Conservation (phyloP, 2,113 vertebrate species). For the Gnathonemus echidnorhynchus region DNA sequence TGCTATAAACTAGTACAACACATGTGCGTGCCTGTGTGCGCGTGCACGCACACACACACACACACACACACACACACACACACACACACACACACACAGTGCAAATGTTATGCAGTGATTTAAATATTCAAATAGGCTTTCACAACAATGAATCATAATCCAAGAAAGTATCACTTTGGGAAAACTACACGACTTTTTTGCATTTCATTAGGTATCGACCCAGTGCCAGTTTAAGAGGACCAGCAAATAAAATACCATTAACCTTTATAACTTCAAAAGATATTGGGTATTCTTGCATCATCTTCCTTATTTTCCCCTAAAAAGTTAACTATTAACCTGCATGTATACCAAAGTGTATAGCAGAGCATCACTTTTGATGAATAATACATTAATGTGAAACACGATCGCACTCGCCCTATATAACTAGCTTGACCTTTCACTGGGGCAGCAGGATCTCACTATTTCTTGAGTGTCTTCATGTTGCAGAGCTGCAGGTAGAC, state of each 20-base stretch:
- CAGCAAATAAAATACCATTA: neutral
- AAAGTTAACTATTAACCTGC: neutral
- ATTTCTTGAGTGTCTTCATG: neutral
- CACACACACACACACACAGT: neutral
- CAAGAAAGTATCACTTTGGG: neutral
- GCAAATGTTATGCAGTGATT: neutral
- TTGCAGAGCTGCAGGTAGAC: neutral
- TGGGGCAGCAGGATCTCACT: neutral
- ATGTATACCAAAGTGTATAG: neutral
- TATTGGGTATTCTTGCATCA: neutral
- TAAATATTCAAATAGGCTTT: neutral
- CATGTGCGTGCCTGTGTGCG: no score
- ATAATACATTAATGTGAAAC: neutral
- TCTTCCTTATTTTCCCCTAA: neutral
- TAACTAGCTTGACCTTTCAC: neutral
- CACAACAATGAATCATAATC: neutral
- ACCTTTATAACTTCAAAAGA: neutral
- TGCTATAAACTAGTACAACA: neutral
- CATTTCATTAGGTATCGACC: neutral
- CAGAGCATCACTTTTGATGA: neutral
- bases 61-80: neutral
- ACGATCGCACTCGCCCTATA: neutral
- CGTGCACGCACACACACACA: no score
- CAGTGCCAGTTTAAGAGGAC: neutral
- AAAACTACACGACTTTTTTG: neutral